Evolutionary conservation across 53 echinoderm and acorn worm species (phyloP), one percentile per base, ranked within the genome.

Genomic region (Temnopleurus reevesii): DNA sequence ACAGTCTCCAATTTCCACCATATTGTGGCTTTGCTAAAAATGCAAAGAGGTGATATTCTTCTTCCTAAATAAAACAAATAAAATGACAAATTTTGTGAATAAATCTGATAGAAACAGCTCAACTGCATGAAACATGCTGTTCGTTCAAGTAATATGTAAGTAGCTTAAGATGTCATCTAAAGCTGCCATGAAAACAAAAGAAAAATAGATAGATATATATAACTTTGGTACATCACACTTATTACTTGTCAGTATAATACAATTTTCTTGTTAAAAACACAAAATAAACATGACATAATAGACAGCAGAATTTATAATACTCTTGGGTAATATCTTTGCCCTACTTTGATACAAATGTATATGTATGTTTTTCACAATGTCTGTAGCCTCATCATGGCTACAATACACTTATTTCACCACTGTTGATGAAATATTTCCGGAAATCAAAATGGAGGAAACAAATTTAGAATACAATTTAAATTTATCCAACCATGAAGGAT

Each of bases 261-360:
- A 81, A 15, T 81, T 47, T 30, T 81, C 45, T 81, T 46, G 46
- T 45, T 51, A 47, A 81, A 81, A 81, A 81, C 27, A 81, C 81
- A 81, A 81, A 81, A 81, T 81, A 30, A 81, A 81, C 81, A 81
- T 12, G 81, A 53, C 53, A 51, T 77, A 77, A 45, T 45, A 45
- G 26, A 43, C 25, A 45, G 43, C 45, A 77, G 43, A 77, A 71
- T 34, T 58, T 36, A 71, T 77, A 81, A 81, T 81, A 81, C 81
- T 81, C 81, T 81, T 81, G 81, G 81, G 81, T 81, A 51, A 81
- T 81, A 81, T 30, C 51, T 45, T 81, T 81, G 33, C 31, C 33
- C 31, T 46, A 6, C 29, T 28, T 47, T 45, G 19, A 43, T 27
- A 21, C 45, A 77, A 12, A 53, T n/a, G n/a, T n/a, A n/a, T n/a